Base-by-base conservation (phyloP, 2,113 vertebrate genomes). In the Aphyosemion australe region DNA sequence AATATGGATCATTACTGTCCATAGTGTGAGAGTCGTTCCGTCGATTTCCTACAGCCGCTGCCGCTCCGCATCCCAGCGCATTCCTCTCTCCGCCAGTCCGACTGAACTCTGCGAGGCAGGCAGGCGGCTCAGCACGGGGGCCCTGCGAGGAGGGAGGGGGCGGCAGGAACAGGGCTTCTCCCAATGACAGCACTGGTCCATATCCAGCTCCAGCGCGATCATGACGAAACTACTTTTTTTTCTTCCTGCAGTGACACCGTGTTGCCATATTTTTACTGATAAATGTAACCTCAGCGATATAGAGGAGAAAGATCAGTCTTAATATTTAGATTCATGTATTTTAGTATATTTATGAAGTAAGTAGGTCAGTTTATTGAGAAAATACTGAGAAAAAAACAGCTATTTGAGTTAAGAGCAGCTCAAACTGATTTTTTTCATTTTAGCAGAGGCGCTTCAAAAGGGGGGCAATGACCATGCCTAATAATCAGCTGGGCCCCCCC, bases 1-100 rank as follows among this genome's bases (percentile, higher is more conserved):
- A 77, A 88, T 91, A 94, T 8, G 90, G 79, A 80, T 93, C 91
- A 89, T 84, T 86, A 49, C 83, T 90, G 89, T 93, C 93, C 92
- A 93, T 93, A 76, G 65, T 85, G 79, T 64, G 48, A 74, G 77
- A 74, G 84, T 87, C 80, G 85, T 67, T 61, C 74, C 78, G 80
- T 89, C 65, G 87, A 68, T 89, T 84, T 81, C 75, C 75, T 82
- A 74, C 55, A 84, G 78, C 85, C 71, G 65, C 49, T 83, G 83
- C 67, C 63, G 87, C 79, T 89, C 87, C 69, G 90, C 90, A 93
- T 93, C 90, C 88, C 93, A 85, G 83, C 79, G 80, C 86, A 88
- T 88, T 91, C 88, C 85, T 80, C 90, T 87, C 87, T 79, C 90
- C 87, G 87, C 67, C 82, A 76, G 80, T 75, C 79, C 57, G 82